These are phyloP conservation scores for Archivesica marissinica DNA, from an alignment of 1,140 invertebrate species.

Conservation along the genomic window DNA sequence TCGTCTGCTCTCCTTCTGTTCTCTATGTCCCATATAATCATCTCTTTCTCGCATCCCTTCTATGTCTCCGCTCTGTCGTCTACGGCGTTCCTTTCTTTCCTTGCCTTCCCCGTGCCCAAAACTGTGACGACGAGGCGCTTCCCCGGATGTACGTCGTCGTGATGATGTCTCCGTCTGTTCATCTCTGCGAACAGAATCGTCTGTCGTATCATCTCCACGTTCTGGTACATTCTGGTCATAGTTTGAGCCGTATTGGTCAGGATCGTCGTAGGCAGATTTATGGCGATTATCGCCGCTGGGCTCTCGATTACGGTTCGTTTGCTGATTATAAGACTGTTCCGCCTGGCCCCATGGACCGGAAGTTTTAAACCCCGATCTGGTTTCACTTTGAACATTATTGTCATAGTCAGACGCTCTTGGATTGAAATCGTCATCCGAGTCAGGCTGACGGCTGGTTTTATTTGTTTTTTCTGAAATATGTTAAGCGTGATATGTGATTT, in stretches of 20 bases:
- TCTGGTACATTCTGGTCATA: background rate
- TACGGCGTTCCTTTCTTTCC: constrained; percentile 39
- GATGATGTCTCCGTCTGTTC: background rate
- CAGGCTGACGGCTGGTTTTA: background rate
- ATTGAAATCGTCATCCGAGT: constrained; percentile 36
- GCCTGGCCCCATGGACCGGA: background rate
- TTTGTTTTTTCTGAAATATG: background rate
- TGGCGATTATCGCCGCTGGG: background rate
- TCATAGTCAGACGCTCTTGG: constrained; percentile 26
- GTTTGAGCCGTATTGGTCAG: background rate
- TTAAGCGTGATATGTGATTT: too few species aligned
- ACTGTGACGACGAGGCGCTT: constrained; percentile 35
- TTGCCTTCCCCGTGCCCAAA: constrained; percentile 23
- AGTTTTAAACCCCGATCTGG: background rate
- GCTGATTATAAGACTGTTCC: constrained; percentile 12
- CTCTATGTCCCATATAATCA: constrained; percentile 30
- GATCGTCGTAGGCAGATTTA: background rate
- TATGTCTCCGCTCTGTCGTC: constrained; percentile 54
- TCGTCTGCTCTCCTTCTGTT: constrained; percentile 26
- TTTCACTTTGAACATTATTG: background rate
- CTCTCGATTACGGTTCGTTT: background rate
- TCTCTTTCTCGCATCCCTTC: constrained; percentile 54
- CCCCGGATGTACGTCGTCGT: background rate
- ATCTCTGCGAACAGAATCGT: background rate
- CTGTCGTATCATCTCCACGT: background rate